phyloP scores from a whole-genome alignment of 2,888 invertebrate genomes.

The Ischnus inquisitorius region DNA sequence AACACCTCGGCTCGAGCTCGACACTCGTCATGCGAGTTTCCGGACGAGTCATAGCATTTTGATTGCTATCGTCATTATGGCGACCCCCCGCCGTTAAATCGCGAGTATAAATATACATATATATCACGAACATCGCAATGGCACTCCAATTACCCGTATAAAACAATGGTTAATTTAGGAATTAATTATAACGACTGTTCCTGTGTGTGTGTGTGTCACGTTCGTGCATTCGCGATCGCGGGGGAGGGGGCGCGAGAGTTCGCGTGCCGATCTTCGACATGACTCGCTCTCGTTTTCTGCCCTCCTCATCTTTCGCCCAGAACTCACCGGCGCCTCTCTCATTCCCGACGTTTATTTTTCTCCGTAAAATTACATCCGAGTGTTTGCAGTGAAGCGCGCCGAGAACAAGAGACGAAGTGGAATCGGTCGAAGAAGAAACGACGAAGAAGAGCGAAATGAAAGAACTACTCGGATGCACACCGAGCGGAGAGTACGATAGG shows the following conservation, averaged over 20 bases:
- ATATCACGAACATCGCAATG: background rate
- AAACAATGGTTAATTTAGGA: slow-evolving; percentile 59
- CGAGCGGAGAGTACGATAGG: slow-evolving; percentile 59
- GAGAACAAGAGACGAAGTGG: slow-evolving; percentile 35
- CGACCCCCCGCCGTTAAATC: background rate
- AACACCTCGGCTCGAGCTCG: background rate
- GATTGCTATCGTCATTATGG: slow-evolving; percentile 59
- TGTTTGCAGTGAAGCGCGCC: slow-evolving; percentile 13
- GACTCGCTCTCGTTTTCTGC: slow-evolving; percentile 47
- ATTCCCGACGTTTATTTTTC: slow-evolving; percentile 40
- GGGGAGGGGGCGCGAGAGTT: slow-evolving; percentile 17
- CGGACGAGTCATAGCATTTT: slow-evolving; percentile 46
- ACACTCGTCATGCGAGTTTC: background rate
- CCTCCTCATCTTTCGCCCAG: slow-evolving; percentile 47
- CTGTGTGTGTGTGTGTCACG: background rate
- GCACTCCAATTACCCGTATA: background rate
- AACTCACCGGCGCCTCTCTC: slow-evolving; percentile 41
- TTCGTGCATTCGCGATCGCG: no score
- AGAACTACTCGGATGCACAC: slow-evolving; percentile 31
- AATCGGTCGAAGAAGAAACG: no score
- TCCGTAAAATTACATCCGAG: slow-evolving; percentile 46
- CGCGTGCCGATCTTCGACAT: slow-evolving; percentile 60
- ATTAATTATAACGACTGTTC: slow-evolving; percentile 53
- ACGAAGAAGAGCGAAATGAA: slow-evolving; percentile 55
- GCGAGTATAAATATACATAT: background rate